These are phyloP conservation scores for Macheiramphus alcinus DNA, from an alignment of 2,113 vertebrate species.

Conservation along the genomic window DNA sequence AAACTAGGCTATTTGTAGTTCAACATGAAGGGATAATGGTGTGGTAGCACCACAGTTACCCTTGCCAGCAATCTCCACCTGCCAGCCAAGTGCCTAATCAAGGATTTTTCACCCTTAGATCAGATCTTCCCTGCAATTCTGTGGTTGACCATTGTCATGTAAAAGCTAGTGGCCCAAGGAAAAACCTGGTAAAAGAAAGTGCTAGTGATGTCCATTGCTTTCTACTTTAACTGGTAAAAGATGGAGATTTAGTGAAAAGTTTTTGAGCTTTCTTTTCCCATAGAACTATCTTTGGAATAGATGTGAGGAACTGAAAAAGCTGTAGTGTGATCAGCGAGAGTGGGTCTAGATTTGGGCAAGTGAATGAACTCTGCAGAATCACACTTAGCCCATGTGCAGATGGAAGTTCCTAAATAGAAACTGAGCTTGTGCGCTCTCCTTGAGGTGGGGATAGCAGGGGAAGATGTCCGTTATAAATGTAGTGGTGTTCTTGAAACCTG, in stretches of 20 bases:
- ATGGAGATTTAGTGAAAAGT: no score
- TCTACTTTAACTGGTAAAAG: no score
- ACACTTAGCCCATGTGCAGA: background rate
- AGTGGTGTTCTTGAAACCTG: background rate
- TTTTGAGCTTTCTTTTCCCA: background rate
- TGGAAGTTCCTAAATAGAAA: background rate
- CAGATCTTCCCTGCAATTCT: background rate
- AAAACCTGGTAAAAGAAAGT: no score
- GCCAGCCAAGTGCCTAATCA: background rate
- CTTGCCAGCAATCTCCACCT: background rate
- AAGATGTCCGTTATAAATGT: background rate
- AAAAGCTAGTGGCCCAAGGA: no score
- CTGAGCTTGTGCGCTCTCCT: fast-evolving
- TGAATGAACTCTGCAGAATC: background rate
- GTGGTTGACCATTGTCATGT: no score
- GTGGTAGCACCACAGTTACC: background rate
- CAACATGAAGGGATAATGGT: background rate
- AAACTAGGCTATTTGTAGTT: background rate
- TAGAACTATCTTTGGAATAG: background rate
- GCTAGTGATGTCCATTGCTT: no score
- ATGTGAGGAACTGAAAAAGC: background rate
- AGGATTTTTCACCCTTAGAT: background rate
- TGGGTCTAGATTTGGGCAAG: background rate
- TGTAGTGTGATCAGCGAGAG: background rate
- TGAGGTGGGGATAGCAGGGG: background rate